A percentile compares a stretch with the other conserved stretches of the same genome.
Conservation (phyloP, 1,140 invertebrate genomes). For the Periplaneta americana region DNA sequence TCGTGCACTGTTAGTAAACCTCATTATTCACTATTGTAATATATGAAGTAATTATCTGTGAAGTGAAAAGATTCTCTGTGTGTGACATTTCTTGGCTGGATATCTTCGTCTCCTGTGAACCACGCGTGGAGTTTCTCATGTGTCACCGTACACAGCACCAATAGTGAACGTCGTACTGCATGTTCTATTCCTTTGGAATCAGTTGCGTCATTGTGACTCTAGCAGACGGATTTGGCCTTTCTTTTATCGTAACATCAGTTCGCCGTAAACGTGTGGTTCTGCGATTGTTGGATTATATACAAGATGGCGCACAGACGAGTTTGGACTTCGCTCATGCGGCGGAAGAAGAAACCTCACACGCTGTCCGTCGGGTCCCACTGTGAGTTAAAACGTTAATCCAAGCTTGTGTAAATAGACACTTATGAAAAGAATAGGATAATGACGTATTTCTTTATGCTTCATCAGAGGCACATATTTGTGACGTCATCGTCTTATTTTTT, state of each 20-base stretch:
- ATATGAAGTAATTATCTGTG: no score
- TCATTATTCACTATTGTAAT: no score
- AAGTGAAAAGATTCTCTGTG: no score
- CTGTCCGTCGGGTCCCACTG: not conserved
- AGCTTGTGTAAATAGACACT: not conserved
- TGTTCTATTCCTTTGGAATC: no score
- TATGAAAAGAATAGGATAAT: not conserved
- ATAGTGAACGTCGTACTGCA: no score
- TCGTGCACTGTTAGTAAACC: no score
- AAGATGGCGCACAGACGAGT: conserved; percentile 39
- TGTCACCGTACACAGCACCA: no score
- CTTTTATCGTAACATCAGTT: no score
- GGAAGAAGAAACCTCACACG: conserved; percentile 32
- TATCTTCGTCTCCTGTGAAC: no score
- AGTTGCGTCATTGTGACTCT: not conserved
- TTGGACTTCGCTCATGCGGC: conserved; percentile 40
- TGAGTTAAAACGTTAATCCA: conserved; percentile 9
- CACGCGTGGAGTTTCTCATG: no score
- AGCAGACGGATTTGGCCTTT: not conserved
- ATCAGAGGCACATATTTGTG: not conserved
- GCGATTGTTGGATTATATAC: not conserved
- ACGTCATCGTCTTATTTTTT: not conserved
- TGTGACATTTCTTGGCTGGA: no score
- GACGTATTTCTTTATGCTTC: not conserved
- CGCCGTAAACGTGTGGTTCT: not conserved